These are phyloP conservation scores for Corythornis leucogaster DNA, from an alignment of 2,797 vertebrate genomes.

Conservation along the genomic window DNA sequence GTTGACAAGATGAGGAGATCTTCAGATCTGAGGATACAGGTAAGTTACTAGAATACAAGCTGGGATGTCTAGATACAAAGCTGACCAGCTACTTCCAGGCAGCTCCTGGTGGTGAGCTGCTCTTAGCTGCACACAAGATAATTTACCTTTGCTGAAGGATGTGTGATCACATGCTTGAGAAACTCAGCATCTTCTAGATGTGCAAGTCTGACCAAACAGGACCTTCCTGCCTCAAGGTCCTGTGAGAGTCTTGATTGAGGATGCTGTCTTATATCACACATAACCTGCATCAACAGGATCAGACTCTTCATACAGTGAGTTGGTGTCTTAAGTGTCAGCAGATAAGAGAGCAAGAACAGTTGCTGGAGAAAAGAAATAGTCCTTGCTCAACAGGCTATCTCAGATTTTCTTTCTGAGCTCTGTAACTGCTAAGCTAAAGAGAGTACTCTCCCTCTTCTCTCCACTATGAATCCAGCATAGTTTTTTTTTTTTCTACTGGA, in stretches of 20 bases:
- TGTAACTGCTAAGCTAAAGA: background rate
- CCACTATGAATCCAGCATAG: background rate
- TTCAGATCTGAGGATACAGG: background rate
- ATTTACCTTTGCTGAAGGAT: background rate
- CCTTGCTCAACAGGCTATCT: too few species aligned
- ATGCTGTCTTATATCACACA: background rate
- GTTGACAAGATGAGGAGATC: background rate
- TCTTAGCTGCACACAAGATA: background rate
- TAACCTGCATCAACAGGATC: background rate
- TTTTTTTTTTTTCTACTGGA: background rate
- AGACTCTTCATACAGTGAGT: background rate
- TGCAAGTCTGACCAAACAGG: background rate
- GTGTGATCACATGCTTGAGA: background rate
- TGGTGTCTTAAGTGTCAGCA: background rate
- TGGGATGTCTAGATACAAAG: background rate
- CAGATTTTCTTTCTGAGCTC: background rate
- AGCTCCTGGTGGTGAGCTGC: background rate
- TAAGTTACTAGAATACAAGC: background rate
- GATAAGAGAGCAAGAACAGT: background rate
- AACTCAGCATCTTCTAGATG: background rate
- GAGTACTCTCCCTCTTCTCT: background rate
- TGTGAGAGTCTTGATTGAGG: background rate
- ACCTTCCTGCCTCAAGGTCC: background rate
- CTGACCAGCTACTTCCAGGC: background rate
- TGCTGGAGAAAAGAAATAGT: background rate